A percentile compares a stretch with the other conserved stretches of the same genome.
Conservation (phyloP, 2,113 vertebrate species). For the Brachionichthys hirsutus region DNA sequence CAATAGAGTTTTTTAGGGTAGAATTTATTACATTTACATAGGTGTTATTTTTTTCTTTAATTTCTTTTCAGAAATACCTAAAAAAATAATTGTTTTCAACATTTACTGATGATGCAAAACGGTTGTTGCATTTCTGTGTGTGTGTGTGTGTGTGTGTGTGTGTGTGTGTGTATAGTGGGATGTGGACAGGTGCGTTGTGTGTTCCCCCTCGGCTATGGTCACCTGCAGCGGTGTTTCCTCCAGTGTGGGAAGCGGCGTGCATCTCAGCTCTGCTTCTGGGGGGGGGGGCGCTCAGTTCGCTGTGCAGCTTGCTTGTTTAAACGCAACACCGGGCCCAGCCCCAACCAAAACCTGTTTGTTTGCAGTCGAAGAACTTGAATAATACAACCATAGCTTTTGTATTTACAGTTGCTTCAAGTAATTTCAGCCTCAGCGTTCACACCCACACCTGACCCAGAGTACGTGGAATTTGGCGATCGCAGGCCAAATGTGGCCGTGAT, state of each 20-base stretch:
- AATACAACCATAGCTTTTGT: slow-evolving; percentile 72
- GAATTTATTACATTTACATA: no score
- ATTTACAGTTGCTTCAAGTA: slow-evolving; percentile 75
- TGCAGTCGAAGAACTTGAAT: slow-evolving; percentile 77
- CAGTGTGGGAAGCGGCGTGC: slow-evolving; percentile 79
- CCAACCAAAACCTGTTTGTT: slow-evolving; percentile 81
- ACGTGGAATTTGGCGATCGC: slow-evolving; percentile 22
- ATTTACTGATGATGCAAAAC: no score
- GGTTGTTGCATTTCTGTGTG: no score
- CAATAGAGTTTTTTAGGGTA: no score
- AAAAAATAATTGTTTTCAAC: no score
- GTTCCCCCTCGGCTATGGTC: slow-evolving; percentile 40
- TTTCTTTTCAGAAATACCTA: no score
- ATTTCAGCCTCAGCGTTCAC: slow-evolving; percentile 16
- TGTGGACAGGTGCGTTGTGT: slow-evolving; percentile 1
- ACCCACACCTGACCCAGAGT: slow-evolving; percentile 1
- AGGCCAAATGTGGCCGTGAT: slow-evolving; percentile 67
- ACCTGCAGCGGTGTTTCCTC: slow-evolving; percentile 69
- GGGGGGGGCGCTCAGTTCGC: slow-evolving; percentile 72
- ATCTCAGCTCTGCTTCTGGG: slow-evolving; percentile 82
- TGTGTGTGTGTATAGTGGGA: slow-evolving; percentile 5
- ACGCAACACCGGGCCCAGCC: slow-evolving; percentile 71
- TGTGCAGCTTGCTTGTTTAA: slow-evolving; percentile 83
- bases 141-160: neutral
- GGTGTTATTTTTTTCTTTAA: no score